phyloP scores from a whole-genome alignment of 2,888 invertebrate genomes.

The Dynastes grantii region DNA sequence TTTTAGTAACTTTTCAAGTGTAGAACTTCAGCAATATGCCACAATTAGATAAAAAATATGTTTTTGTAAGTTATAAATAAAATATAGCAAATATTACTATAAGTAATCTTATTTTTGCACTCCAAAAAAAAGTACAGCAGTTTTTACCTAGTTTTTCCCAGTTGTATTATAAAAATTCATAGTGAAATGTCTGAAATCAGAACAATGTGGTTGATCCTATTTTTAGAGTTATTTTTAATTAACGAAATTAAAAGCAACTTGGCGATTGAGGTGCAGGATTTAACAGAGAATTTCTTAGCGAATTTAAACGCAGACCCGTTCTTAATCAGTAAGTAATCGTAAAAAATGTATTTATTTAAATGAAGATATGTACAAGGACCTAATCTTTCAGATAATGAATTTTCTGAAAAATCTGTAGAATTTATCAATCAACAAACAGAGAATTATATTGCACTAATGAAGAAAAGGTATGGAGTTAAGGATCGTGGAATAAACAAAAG shows the following conservation, averaged over 20 bases:
- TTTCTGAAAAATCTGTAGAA: conserved; percentile 59
- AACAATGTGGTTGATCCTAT: conserved; percentile 19
- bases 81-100: background rate
- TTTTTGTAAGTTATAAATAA: conserved; percentile 28
- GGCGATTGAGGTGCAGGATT: conserved; percentile 40
- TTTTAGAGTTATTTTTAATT: conserved; percentile 36
- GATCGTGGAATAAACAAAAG: conserved; percentile 22
- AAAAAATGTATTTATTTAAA: background rate
- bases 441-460: conserved; percentile 62
- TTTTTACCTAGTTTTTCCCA: too few relatives aligned
- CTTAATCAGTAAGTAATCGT: conserved; percentile 55
- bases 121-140: background rate
- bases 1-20: conserved; percentile 85
- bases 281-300: conserved; percentile 58
- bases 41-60: conserved; percentile 79
- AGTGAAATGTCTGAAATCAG: background rate
- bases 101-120: background rate
- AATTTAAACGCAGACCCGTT: conserved; percentile 56
- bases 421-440: conserved; percentile 65
- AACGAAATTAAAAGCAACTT: conserved; percentile 19
- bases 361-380: too few relatives aligned
- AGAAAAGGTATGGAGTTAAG: conserved; percentile 57
- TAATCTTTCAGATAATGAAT: conserved; percentile 53
- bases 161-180: too few relatives aligned
- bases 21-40: conserved; percentile 86